Evolutionary conservation across 2,888 invertebrate genomes (phyloP), one percentile per base, ranked within the genome.

Genomic region (Aquatica leii): DNA sequence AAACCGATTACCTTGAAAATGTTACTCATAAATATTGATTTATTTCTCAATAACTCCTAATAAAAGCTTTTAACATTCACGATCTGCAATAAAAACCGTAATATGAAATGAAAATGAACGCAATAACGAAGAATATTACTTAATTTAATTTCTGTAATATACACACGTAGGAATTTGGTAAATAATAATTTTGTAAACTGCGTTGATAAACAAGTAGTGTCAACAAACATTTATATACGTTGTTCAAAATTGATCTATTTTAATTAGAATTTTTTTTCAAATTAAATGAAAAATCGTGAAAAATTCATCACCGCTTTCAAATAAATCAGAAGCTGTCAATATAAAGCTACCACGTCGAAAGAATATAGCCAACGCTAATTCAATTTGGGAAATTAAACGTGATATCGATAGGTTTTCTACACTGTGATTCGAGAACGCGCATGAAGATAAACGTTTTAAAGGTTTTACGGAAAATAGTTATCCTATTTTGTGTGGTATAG

Each of bases 351-450:
- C 64, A 64, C 55, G 64, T 64, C 52, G 59, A 64, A 64, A 64
- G 64, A 64, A 64, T 64, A 52, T 60, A 64, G 53, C 60, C 56
- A 57, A 60, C 59, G 63, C 62, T 66, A 66, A 66, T 66, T 66
- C 57, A 66, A 66, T 66, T 59, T 66, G 66, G 59, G 63, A 66
- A 66, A 66, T 66, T 66, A 66, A 66, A 66, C 66, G 66, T 60
- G 60, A 59, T 60, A 64, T 64, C 64, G 59, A 57, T 64, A 64
- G 64, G 64, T 50, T 63, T 64, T 57, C 60, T 52, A 57, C 56
- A 64, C 59, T 48, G 52, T 51, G 56, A 64, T 64, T 59, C 43
- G 24, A 51, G 54, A 49, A 52, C 59, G 41, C 37, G 49, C 31
- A 37, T 20, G 41, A 46, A 64, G 55, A 54, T 51, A 64, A 59